Conservation (phyloP, 2,113 vertebrate genomes). For the Dermatemys mawii region DNA sequence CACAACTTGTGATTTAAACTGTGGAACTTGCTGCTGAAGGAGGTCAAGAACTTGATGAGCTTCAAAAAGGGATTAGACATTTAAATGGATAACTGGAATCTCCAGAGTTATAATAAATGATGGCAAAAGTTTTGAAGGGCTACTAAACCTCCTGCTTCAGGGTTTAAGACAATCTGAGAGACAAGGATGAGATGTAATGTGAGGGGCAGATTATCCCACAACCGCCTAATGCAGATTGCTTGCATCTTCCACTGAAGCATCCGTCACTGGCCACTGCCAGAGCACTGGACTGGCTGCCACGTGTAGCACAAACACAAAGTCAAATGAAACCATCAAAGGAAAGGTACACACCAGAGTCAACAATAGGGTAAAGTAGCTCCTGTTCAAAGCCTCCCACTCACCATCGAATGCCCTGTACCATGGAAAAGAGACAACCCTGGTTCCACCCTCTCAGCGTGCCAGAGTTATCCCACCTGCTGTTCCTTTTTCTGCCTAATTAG, state of each 20-base stretch:
- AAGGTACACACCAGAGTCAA: neutral
- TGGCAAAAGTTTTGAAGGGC: neutral
- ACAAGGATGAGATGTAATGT: neutral
- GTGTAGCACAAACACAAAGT: neutral
- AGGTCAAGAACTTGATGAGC: neutral
- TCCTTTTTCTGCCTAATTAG: constrained; percentile 29
- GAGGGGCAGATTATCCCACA: neutral
- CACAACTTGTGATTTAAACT: rapidly evolving
- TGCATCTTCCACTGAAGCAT: too few relatives aligned
- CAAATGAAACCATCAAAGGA: neutral
- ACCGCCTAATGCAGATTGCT: neutral
- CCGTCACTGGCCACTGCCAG: neutral
- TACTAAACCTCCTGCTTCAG: neutral
- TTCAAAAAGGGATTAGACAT: neutral
- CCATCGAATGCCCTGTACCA: neutral
- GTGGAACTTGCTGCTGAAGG: rapidly evolving
- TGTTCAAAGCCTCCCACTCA: neutral
- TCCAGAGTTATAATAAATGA: neutral
- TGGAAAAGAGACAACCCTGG: neutral
- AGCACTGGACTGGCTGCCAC: neutral
- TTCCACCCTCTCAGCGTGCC: neutral
- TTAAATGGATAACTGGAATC: neutral
- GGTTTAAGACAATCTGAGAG: neutral
- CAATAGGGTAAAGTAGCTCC: neutral
- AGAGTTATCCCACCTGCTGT: neutral